Evolutionary conservation across 30 jellyfish, hydroid and myxozoan species (phyloP).

Genomic region (Cassiopea xamachana): DNA sequence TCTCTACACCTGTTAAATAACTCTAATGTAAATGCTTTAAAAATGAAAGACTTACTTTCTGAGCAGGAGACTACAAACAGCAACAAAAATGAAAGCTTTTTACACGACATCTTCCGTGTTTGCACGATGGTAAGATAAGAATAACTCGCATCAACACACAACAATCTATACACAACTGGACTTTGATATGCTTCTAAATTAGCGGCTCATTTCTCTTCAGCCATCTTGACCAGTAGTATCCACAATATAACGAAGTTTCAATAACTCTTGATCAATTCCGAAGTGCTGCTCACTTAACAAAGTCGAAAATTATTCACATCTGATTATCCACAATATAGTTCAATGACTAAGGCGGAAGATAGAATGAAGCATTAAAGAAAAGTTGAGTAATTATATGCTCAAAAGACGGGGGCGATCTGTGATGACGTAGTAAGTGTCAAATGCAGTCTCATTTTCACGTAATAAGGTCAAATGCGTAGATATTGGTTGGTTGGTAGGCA

Average conservation of each 20-base stretch:
- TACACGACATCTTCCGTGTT: neutral
- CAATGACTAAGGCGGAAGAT: neutral
- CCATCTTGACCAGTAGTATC: no score
- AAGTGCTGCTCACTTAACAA: neutral
- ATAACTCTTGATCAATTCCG: no score
- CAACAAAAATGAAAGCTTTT: neutral
- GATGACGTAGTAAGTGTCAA: neutral
- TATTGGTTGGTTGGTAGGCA: neutral
- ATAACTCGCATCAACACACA: no score
- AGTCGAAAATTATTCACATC: neutral
- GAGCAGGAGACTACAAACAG: neutral
- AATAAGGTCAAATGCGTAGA: neutral
- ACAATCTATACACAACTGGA: no score
- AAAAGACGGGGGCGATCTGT: slow-evolving; percentile 21
- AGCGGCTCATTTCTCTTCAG: no score
- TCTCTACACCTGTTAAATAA: neutral
- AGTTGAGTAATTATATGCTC: neutral
- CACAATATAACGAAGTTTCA: no score
- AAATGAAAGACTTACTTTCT: neutral
- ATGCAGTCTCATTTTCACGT: slow-evolving; percentile 6
- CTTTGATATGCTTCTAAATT: no score
- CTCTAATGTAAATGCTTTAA: neutral
- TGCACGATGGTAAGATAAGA: no score
- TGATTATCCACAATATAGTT: neutral
- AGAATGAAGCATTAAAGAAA: neutral